A percentile compares a stretch with the other conserved stretches of the same genome.
phyloP scores from a whole-genome alignment of 1,140 invertebrate species.

The Drosophila sulfurigaster region DNA sequence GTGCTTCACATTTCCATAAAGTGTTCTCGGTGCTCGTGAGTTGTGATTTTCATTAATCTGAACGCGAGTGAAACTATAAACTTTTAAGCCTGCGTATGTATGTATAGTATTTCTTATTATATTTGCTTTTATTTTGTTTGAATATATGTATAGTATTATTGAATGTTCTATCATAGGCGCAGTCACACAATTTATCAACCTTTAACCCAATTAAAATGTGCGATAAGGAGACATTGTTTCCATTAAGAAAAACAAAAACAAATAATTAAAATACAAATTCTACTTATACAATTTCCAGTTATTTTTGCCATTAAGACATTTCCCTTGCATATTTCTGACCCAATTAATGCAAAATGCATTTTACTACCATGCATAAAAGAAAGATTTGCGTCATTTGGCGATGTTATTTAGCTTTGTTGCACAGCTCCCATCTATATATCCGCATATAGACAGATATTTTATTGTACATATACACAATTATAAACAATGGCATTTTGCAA shows the following conservation, averaged over 20 bases:
- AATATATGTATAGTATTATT: constrained; percentile 6
- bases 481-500: constrained; percentile 40
- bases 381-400: constrained; percentile 67
- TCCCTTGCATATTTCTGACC: constrained; percentile 68
- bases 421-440: constrained; percentile 14
- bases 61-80: constrained; percentile 9
- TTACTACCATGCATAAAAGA: constrained; percentile 44
- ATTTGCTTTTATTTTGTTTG: constrained; percentile 20
- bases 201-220: constrained; percentile 60
- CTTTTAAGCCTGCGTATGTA: not conserved
- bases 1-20: not conserved
- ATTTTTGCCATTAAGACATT: constrained; percentile 47
- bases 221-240: constrained; percentile 45
- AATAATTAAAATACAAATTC: constrained; percentile 1
- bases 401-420: constrained; percentile 36
- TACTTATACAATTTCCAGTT: constrained; percentile 28
- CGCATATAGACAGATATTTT: not conserved
- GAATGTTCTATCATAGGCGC: constrained; percentile 18
- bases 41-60: constrained; percentile 10
- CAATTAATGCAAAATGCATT: constrained; percentile 54
- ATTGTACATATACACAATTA: constrained; percentile 20
- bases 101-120: constrained; percentile 7
- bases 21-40: not conserved
- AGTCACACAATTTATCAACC: constrained; percentile 67
- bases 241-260: constrained; percentile 14